phyloP scores from a whole-genome alignment of 2,888 invertebrate genomes.

The Microdon myrmicae region DNA sequence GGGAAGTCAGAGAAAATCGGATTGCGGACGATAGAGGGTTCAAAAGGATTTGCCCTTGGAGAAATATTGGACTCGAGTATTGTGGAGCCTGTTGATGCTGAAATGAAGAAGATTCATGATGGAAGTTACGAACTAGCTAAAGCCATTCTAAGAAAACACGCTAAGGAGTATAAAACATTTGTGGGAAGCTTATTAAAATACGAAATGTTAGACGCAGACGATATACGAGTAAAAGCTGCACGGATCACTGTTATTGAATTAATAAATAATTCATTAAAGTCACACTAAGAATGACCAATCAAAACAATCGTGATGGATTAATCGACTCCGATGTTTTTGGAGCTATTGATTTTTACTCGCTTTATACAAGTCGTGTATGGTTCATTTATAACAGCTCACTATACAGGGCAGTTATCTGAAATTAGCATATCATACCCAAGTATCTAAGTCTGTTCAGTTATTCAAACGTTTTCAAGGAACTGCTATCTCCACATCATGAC shows the following conservation, averaged over 20 bases:
- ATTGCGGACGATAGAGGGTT: constrained; percentile 76
- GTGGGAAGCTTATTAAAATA: constrained; percentile 95
- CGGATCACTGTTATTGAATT: constrained; percentile 64
- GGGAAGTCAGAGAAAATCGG: constrained; percentile 98
- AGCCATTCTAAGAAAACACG: constrained; percentile 82
- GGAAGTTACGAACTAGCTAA: constrained; percentile 97
- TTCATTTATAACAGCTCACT: no score
- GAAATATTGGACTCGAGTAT: constrained; percentile 83
- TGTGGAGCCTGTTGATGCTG: constrained; percentile 85
- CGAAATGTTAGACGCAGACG: constrained; percentile 95
- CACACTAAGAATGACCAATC: no score
- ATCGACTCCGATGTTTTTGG: no score
- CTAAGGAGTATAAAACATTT: constrained; percentile 91
- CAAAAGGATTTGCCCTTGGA: constrained; percentile 64
- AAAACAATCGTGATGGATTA: no score
- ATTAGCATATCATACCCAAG: no score
- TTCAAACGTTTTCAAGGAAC: no score
- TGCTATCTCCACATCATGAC: no score
- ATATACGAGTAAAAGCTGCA: constrained; percentile 86
- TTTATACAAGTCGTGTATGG: no score
- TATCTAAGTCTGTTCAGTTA: no score
- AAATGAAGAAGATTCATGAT: constrained; percentile 88
- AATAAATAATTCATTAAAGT: no score
- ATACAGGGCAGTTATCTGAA: no score
- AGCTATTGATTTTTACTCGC: no score